Base-by-base conservation (phyloP, 2,113 vertebrate species). In the Oreocharis arfaki region DNA sequence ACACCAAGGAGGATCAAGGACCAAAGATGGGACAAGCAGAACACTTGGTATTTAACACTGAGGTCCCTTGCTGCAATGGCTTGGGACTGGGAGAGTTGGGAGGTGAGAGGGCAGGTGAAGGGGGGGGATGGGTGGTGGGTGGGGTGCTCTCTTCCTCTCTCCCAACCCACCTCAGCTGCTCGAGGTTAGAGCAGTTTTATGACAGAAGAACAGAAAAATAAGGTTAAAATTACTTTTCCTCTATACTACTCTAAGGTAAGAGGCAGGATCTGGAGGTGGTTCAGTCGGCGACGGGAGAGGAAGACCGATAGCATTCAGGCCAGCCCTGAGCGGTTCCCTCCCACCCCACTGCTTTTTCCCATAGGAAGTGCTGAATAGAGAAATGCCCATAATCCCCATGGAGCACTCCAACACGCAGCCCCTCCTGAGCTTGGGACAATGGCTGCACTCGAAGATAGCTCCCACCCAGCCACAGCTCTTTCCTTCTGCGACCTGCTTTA, bases 331-430 rank as follows among this genome's bases (percentile, higher is more conserved):
- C 84, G 26, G 97, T 96, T 92, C 95, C 96, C 96, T 95, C 97
- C 97, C 95, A 94, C 93, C 95, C 95, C 92, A 56, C 93, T 82
- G 95, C 89, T 95, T 84, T 97, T 98, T 98, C 98, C 98, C 98
- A 98, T 93, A 98, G 98, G 98, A 98, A 98, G 97, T 52, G 75
- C 94, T 97, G 97, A 97, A 97, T 91, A 90, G 91, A 98, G 98
- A 97, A 98, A 96, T 98, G 98, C 98, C 97, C 97, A 96, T 96
- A 97, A 96, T 97, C 97, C 97, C 96, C 95, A 84, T 56, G 96
- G 94, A 97, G 97, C 92, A 97, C 94, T 96, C 96, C 71, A 93
- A 60, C 73, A 89, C 2, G 1, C 94, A 96, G 96, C 96, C 96
- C 95, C 96, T 97, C 95, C 79, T 94, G 97, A 97, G 93, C 94